Evolutionary conservation across 2,888 invertebrate genomes (phyloP).

Genomic region (Rugalucina vietnamica): DNA sequence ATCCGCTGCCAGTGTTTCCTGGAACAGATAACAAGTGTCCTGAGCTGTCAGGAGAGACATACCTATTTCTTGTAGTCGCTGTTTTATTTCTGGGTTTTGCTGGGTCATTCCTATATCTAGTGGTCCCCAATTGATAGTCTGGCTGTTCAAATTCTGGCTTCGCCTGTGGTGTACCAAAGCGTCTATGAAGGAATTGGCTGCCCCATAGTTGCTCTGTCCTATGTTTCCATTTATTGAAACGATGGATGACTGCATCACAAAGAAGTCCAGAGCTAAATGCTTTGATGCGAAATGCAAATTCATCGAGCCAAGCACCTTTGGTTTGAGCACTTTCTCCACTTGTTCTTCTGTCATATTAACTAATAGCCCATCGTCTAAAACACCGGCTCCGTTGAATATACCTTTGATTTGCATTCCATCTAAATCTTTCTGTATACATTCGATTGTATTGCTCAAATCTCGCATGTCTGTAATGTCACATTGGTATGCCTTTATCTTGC

Average conservation of each 20-base stretch:
- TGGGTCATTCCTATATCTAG: constrained; percentile 64
- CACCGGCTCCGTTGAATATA: constrained; percentile 63
- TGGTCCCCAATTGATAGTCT: constrained; percentile 71
- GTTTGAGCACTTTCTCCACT: constrained; percentile 24
- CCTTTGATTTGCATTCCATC: too few relatives aligned
- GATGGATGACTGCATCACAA: constrained; percentile 70
- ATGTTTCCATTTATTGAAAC: constrained; percentile 62
- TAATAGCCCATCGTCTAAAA: constrained; percentile 46
- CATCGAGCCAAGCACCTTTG: constrained; percentile 63
- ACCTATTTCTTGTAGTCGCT: too few relatives aligned
- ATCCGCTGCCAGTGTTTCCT: background rate
- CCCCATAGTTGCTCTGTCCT: constrained; percentile 71
- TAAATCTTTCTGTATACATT: too few relatives aligned
- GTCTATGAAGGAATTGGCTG: constrained; percentile 69
- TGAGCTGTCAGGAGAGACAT: too few relatives aligned
- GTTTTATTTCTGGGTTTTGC: too few relatives aligned
- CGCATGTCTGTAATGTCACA: too few relatives aligned
- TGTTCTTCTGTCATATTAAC: constrained; percentile 38
- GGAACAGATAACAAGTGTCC: background rate
- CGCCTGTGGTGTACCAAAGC: constrained; percentile 59
- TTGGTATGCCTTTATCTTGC: too few relatives aligned
- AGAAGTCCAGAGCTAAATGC: constrained; percentile 59
- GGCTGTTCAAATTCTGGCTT: constrained; percentile 43
- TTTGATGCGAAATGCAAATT: constrained; percentile 64
- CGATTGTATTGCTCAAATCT: too few relatives aligned